Base-by-base conservation (phyloP, 2,113 vertebrate species). In the Hymenochirus boettgeri region DNA sequence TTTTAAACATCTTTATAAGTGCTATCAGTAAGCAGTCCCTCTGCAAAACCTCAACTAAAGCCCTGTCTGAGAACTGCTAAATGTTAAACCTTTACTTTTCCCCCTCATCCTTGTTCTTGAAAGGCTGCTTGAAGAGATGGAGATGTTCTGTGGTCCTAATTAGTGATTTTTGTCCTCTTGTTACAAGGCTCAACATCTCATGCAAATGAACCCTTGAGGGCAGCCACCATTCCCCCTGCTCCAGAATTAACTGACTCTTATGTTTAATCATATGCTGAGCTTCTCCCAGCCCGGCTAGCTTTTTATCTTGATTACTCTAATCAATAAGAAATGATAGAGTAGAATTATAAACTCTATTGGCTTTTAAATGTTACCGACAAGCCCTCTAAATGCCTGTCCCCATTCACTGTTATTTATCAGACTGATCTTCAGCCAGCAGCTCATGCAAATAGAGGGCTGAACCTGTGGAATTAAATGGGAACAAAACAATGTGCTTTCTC, bases 81-180 rank as follows among this genome's bases (percentile, higher is more conserved):
- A 81, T 70, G 74, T 70, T 29, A 39, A 22, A 17, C 23, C 45
- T 42, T 65, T 17, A 22, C 19, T 19, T 79, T 79, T 79, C 27
- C 35, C 71, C 80, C 78, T 80, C 78, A 73, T 79, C 79, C 61
- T 29, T 65, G 79, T 78, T 82, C 84, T 87, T 85, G 72, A 82
- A 88, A 90, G 89, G 78, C 89, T 87, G 79, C 90, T 93, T 82
- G 83, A 85, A 73, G 77, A 86, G 86, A 84, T 82, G 81, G 82
- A 80, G 85, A 86, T 84, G 80, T 83, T 93, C 87, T 84, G 89
- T 87, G 82, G 79, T 82, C 81, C 87, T 93, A 95, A 96, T 97
- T 95, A 95, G 91, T 93, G 92, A 93, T 96, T 96, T 93, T 91
- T 95, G 90, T 94, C 89, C 89, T 85, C 89, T 90, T 89, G 83